Conservation (phyloP, 2,113 vertebrate genomes). For the Mustela nigripes region DNA sequence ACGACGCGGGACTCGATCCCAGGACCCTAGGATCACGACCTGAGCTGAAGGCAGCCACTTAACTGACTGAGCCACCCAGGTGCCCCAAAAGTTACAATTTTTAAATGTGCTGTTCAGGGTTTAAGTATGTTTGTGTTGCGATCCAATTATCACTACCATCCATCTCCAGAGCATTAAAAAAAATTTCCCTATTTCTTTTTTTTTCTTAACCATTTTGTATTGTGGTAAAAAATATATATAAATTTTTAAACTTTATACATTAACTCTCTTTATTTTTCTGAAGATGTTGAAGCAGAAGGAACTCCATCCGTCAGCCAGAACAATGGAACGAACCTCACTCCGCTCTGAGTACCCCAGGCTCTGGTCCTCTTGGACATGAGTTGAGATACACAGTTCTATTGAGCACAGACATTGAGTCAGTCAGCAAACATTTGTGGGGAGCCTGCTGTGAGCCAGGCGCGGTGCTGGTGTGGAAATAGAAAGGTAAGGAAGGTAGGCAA, state of each 20-base stretch:
- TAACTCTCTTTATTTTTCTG: background rate
- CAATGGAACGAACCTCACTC: background rate
- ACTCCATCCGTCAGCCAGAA: background rate
- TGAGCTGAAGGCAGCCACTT: too few species aligned
- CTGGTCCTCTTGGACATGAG: background rate
- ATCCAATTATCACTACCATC: background rate
- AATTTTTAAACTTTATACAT: background rate
- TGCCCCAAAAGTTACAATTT: background rate
- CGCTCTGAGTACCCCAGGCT: background rate
- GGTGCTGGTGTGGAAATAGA: background rate
- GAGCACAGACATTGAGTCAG: background rate
- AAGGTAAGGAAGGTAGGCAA: background rate
- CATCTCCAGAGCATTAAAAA: background rate
- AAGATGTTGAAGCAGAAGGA: background rate
- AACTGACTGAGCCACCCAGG: too few species aligned
- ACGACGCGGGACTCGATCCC: too few species aligned
- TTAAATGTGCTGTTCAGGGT: background rate
- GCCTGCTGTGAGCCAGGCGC: fast-evolving
- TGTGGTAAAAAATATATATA: background rate
- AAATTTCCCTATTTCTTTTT: background rate
- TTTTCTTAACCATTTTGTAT: background rate
- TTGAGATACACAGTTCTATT: background rate
- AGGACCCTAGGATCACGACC: too few species aligned
- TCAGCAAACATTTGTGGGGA: background rate
- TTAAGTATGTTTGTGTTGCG: background rate